These are phyloP conservation scores for Gorsachius magnificus DNA, from an alignment of 2,797 vertebrate species.

Conservation along the genomic window DNA sequence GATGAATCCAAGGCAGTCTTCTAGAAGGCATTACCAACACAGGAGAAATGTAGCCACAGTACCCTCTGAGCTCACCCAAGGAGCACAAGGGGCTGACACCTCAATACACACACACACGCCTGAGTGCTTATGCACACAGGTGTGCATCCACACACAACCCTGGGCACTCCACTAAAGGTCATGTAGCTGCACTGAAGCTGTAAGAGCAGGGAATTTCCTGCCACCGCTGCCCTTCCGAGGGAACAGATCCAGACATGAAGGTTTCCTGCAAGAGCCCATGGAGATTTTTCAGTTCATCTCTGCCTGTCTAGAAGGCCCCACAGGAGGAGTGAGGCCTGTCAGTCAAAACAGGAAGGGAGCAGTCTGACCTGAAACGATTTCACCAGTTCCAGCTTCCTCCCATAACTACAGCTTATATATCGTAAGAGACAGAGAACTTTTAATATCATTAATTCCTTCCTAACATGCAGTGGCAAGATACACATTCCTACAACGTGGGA, in stretches of 20 bases:
- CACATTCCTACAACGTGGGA: neutral
- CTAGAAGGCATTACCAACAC: neutral
- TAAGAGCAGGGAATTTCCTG: neutral
- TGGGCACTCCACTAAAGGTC: neutral
- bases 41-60: neutral
- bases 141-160: neutral
- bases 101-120: fast-evolving
- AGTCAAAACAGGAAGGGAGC: neutral
- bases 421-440: neutral
- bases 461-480: neutral
- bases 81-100: neutral
- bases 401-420: neutral
- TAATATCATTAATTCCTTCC: neutral
- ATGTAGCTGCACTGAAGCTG: neutral
- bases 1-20: neutral
- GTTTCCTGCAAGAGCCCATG: neutral
- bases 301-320: neutral
- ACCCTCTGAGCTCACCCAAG: neutral
- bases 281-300: neutral
- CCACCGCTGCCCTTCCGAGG: neutral
- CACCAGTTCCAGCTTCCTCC: neutral
- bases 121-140: fast-evolving
- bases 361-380: neutral
- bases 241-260: neutral
- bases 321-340: neutral